Evolutionary conservation across 2,888 invertebrate species (phyloP).

Genomic region (Hartigia nigra): DNA sequence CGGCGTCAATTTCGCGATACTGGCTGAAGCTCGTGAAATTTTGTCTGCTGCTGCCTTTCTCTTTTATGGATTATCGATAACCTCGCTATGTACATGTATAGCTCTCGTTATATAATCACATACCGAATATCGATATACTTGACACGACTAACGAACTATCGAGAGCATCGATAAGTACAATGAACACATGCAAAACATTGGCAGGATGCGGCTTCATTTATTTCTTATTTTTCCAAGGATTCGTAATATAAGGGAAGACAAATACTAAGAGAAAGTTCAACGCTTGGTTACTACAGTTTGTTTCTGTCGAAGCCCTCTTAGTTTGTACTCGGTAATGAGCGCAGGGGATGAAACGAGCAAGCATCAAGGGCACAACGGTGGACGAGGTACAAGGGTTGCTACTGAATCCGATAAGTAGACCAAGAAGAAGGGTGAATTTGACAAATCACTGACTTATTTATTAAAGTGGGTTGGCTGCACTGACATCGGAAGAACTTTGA

Average conservation of each 20-base stretch:
- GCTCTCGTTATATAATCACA: not conserved
- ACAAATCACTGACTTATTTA: too few species aligned
- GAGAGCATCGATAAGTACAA: not conserved
- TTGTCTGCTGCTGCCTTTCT: not conserved
- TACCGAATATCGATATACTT: not conserved
- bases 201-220: not conserved
- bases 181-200: not conserved
- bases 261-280: too few species aligned
- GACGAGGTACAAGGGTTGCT: too few species aligned
- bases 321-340: too few species aligned
- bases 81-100: not conserved
- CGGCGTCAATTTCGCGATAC: not conserved
- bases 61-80: not conserved
- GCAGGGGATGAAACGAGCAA: too few species aligned
- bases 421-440: too few species aligned
- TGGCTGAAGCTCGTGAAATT: not conserved
- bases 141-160: not conserved
- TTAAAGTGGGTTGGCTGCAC: too few species aligned
- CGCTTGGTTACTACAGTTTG: too few species aligned
- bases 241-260: too few species aligned
- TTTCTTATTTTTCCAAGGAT: not conserved
- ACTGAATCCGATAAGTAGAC: too few species aligned
- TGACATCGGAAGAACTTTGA: conserved; percentile 19
- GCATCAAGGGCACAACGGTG: too few species aligned
- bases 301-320: too few species aligned